A percentile compares a stretch with the other conserved stretches of the same genome.
Conservation (phyloP, 2,888 invertebrate species). For the Strigamia crassipes region DNA sequence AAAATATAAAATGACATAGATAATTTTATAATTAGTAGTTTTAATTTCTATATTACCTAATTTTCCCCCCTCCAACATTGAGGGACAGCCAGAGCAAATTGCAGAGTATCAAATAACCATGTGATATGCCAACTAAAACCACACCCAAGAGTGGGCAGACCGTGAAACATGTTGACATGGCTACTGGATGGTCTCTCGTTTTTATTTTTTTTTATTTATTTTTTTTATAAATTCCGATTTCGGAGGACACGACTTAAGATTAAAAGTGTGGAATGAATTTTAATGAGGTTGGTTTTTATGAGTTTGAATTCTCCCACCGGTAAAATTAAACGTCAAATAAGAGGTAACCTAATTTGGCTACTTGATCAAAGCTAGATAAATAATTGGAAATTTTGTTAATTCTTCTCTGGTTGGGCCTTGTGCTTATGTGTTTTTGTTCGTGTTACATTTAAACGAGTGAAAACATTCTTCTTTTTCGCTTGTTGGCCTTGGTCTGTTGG, state of each 20-base stretch:
- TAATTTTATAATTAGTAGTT: neutral
- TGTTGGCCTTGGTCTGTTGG: neutral
- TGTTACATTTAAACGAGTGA: neutral
- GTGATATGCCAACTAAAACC: constrained; percentile 2
- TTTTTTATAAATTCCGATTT: neutral
- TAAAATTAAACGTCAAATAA: neutral
- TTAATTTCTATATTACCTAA: neutral
- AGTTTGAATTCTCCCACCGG: neutral
- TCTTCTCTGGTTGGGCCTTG: neutral
- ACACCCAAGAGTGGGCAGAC: constrained; percentile 21
- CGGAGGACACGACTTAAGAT: constrained; percentile 6
- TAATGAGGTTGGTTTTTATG: neutral
- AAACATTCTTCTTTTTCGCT: neutral
- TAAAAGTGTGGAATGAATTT: neutral
- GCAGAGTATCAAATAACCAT: constrained; percentile 5
- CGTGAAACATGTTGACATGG: constrained; percentile 12
- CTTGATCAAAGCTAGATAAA: neutral
- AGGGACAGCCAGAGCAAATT: constrained; percentile 10
- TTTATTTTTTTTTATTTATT: too few species aligned
- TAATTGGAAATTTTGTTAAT: too few species aligned
- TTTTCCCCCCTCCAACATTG: neutral
- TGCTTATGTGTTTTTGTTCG: too few species aligned
- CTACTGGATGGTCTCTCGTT: constrained; percentile 1
- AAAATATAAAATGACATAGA: neutral
- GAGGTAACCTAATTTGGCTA: neutral